These are phyloP conservation scores for Microcebus murinus DNA, from an alignment of 2,113 vertebrate genomes.

Conservation along the genomic window DNA sequence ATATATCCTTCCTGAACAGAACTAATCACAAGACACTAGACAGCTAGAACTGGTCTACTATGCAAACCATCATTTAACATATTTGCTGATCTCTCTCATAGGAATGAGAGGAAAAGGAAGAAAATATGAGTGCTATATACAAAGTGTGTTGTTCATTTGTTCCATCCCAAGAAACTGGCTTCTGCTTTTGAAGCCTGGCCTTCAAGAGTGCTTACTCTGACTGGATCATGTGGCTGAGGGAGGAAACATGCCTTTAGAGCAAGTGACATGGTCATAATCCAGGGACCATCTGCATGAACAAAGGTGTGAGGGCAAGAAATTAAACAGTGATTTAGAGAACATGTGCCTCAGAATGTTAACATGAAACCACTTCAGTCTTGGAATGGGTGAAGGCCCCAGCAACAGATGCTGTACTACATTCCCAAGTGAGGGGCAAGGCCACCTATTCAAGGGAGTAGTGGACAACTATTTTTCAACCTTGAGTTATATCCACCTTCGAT, in stretches of 20 bases:
- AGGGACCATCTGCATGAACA: constrained; percentile 12
- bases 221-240: background rate
- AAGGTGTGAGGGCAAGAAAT: constrained; percentile 46
- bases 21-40: constrained; percentile 8
- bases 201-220: constrained; percentile 8
- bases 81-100: background rate
- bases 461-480: background rate
- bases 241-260: constrained; percentile 27
- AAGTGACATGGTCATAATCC: constrained; percentile 6
- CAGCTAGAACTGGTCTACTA: background rate
- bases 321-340: background rate
- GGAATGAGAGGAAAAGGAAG: background rate
- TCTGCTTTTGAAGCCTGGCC: constrained; percentile 18
- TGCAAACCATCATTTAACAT: background rate
- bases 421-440: background rate
- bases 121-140: background rate
- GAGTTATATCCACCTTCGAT: background rate
- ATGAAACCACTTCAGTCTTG: background rate
- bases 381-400: background rate
- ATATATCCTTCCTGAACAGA: constrained; percentile 10
- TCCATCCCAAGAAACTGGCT: background rate
- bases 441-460: background rate
- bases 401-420: background rate
- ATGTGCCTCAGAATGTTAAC: background rate
- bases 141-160: background rate